These are phyloP conservation scores for Gallinago undulata DNA, from an alignment of 2,113 vertebrate species.

Conservation along the genomic window DNA sequence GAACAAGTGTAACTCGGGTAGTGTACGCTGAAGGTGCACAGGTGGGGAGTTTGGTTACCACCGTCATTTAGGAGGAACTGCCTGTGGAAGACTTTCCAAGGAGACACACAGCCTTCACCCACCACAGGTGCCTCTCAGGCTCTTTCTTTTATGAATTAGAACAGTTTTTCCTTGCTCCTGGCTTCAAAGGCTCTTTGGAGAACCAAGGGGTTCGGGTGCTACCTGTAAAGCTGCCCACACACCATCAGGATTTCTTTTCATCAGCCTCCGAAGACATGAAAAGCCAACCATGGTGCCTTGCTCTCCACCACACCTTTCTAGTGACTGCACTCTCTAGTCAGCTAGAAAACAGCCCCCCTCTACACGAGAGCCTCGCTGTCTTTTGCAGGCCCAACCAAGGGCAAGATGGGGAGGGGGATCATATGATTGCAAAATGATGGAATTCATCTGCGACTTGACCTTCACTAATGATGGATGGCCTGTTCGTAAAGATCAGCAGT, in stretches of 20 bases:
- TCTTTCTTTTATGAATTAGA: background rate
- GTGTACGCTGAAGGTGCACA: background rate
- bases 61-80: background rate
- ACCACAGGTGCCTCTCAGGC: background rate
- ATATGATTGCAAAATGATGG: slow-evolving; percentile 44
- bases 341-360: background rate
- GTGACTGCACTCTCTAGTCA: background rate
- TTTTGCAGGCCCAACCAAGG: background rate
- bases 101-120: background rate
- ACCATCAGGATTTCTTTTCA: background rate
- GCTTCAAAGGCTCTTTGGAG: background rate
- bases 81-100: background rate
- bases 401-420: background rate
- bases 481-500: background rate
- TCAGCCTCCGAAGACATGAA: background rate
- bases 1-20: rapidly evolving
- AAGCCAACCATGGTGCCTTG: rapidly evolving
- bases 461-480: slow-evolving; percentile 62
- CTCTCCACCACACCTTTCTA: background rate
- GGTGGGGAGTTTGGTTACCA: background rate
- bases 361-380: background rate
- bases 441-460: slow-evolving; percentile 52
- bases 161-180: background rate
- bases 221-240: background rate
- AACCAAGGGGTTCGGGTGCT: background rate